Base-by-base conservation (phyloP, 1,140 invertebrate genomes). In the Chrysopa pallens region DNA sequence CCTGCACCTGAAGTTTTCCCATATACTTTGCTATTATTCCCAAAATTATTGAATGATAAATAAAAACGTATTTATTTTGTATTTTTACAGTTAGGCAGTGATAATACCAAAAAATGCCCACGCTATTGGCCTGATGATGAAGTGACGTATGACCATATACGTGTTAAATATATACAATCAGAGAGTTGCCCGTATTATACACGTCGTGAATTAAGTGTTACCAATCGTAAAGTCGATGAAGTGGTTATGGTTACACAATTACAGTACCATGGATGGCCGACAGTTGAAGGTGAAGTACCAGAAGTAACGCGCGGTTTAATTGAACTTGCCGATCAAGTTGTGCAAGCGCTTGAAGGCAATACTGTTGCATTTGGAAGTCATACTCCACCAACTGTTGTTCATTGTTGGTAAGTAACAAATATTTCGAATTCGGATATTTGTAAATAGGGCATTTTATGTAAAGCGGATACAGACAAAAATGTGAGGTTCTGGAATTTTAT, bases 81-180 rank as follows among this genome's bases (percentile, higher is more conserved):
- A 17, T 29, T 37, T 36, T 58, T 61, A 4, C 52, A 79, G 75
- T 56, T 80, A 46, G 74, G 46, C 8, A 48, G 74, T 44, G 80
- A 85, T 56, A 76, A 76, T 14, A 66, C 69, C 6, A 67, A 76
- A 45, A 86, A 85, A 56, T 94, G 89, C 62, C 83, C 78, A 29
- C 72, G 84, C 8, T 94, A 95, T 61, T 94, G 90, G 89, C 85
- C 89, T 33, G 85, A 90, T 53, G 84, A 89, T 57, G 84, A 86
- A 52, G 69, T 72, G 35, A 69, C 69, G 40, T 84, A 85, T 56
- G 85, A 89, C 49, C 78, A 87, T 60, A 84, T 91, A 56, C 72
- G 72, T 44, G 83, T 92, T 8, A 78, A 84, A 58, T 85, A 89
- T 53, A 77, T 86, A 51, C 80, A 84, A 52, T 84, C 81, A 58